phyloP scores from a whole-genome alignment of 92 coral and sea anemone species.

The Parazoanthus atlanticus region DNA sequence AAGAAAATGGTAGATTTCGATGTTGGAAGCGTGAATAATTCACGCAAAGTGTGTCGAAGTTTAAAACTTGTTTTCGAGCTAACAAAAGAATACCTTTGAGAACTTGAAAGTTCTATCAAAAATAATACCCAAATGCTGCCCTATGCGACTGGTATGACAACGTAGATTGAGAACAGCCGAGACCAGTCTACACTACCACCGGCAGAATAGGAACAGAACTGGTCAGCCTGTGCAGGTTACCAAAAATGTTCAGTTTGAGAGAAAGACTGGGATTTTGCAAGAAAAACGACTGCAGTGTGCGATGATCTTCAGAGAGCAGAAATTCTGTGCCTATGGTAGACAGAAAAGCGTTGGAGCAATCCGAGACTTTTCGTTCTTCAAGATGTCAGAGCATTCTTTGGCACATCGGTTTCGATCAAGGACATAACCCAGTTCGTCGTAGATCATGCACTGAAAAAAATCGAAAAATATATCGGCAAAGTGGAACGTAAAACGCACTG shows the following conservation, averaged over 20 bases:
- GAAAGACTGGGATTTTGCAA: too few relatives aligned
- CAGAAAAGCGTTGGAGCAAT: constrained; percentile 4
- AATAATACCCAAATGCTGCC: too few relatives aligned
- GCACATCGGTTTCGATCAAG: constrained; percentile 83
- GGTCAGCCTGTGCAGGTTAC: background rate
- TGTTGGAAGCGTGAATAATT: background rate
- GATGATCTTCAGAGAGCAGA: background rate
- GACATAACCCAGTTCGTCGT: constrained; percentile 86
- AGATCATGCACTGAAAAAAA: constrained; percentile 78
- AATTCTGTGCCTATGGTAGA: background rate
- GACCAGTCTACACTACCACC: background rate
- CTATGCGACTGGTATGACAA: too few relatives aligned
- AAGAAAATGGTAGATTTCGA: background rate
- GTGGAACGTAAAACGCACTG: background rate
- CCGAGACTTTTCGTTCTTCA: constrained; percentile 15
- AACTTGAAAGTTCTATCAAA: background rate
- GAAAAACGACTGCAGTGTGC: background rate
- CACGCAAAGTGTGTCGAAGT: background rate
- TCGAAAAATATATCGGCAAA: background rate
- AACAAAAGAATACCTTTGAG: too few relatives aligned
- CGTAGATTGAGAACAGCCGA: background rate
- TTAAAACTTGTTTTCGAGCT: background rate
- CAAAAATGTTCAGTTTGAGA: background rate
- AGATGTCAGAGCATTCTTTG: constrained; percentile 74
- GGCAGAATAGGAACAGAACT: background rate